Evolutionary conservation across 1,140 invertebrate species (phyloP), one percentile per base, ranked within the genome.

Genomic region (Drosophila pandora): DNA sequence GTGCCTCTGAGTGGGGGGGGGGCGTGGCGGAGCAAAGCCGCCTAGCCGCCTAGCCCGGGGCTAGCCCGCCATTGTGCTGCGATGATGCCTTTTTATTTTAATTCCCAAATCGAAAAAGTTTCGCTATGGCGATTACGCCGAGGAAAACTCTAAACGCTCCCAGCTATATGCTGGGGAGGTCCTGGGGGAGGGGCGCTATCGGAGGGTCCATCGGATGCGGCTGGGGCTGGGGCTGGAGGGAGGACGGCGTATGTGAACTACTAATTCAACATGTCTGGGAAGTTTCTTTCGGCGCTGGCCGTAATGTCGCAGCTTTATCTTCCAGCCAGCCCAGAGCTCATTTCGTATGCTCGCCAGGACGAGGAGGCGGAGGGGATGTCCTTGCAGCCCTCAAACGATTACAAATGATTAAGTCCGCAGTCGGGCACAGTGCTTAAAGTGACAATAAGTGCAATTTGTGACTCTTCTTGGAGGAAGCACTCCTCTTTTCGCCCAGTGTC

Each of bases 31-130:
- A 8, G 37, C 3, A 32, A 45, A 55, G 32, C 41, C 48, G 17
- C 34, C 17, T 21, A 55, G 32, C 41, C 48, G 17, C 34, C 17
- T 68, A 47, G 72, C 72, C 72, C 41, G 49, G 17, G 68, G 75
- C 48, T 59, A 53, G 62, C 25, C 41, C 17, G 55, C 10, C 10
- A 63, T 63, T 73, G 48, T 63, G 64, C 48, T 41, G 58, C 34
- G 34, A 47, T 72, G 65, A 68, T 74, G 53, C 45, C 50, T 72
- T 63, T 84, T 80, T 85, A 85, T 80, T 85, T 85, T 85, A 85
- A 85, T 85, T 85, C 81, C 81, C 81, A 85, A 85, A 85, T 85
- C 81, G 81, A 85, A 85, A 85, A 85, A 85, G 82, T 85, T 85
- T 81, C 55, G 50, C 62, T 37, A 56, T 69, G 60, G 72, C 80